Evolutionary conservation across 2,797 vertebrate genomes (phyloP).

Genomic region (Phoxinus dragarum): DNA sequence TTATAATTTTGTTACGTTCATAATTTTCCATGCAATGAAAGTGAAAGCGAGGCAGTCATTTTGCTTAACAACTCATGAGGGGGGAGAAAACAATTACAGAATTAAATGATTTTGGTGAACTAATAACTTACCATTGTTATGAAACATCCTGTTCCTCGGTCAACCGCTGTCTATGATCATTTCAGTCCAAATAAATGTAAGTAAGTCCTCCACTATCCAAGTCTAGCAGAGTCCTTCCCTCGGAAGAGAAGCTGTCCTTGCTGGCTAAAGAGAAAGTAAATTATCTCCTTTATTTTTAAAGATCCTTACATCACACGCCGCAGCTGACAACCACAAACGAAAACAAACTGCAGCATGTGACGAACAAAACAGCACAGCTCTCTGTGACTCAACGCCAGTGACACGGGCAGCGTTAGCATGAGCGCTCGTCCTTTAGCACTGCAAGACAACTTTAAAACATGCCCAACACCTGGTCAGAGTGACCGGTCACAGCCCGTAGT

Average conservation of each 20-base stretch:
- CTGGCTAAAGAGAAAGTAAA: not conserved
- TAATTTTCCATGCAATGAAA: not conserved
- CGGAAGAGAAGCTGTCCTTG: not conserved
- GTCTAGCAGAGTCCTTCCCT: not conserved
- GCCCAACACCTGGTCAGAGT: constrained; percentile 9
- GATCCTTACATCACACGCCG: not conserved
- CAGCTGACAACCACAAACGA: not conserved
- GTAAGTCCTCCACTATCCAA: not conserved
- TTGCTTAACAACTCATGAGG: not conserved
- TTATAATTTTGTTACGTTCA: not conserved
- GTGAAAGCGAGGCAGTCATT: constrained; percentile 4
- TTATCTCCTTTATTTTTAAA: not conserved
- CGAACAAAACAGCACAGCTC: not conserved
- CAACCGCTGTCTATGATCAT: constrained; percentile 32
- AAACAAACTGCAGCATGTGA: not conserved
- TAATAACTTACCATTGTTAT: constrained; percentile 28
- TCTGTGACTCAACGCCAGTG: constrained; percentile 5
- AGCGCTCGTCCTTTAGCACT: constrained; percentile 42
- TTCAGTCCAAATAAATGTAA: constrained; percentile 10
- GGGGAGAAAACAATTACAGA: not conserved
- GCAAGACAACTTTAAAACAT: constrained; percentile 43
- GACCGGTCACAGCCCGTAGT: not conserved
- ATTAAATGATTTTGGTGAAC: not conserved
- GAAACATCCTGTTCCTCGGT: constrained; percentile 2
- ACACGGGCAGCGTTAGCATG: constrained; percentile 39